These are phyloP conservation scores for Eupelmus urozonus DNA, from an alignment of 2,888 invertebrate species.

Conservation along the genomic window DNA sequence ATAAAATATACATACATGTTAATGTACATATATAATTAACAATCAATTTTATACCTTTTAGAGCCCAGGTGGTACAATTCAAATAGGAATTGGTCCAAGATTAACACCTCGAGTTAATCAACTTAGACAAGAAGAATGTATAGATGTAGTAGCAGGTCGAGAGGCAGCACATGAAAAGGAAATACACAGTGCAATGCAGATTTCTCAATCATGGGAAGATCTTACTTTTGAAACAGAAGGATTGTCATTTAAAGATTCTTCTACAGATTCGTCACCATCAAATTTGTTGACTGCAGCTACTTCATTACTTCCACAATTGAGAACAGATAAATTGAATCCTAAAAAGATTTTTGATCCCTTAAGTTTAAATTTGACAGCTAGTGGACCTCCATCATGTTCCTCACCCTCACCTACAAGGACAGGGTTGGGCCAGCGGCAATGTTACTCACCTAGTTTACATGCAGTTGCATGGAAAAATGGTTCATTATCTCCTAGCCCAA, in stretches of 20 bases:
- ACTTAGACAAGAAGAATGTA: constrained; percentile 91
- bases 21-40: neutral
- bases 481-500: constrained; percentile 89
- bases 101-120: constrained; percentile 92
- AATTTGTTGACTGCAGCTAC: constrained; percentile 33
- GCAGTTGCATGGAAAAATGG: constrained; percentile 78
- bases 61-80: constrained; percentile 76
- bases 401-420: constrained; percentile 82
- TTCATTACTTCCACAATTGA: constrained; percentile 65
- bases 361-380: constrained; percentile 75
- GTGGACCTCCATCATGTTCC: constrained; percentile 79
- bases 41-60: constrained; percentile 67
- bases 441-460: constrained; percentile 80
- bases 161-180: constrained; percentile 96
- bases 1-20: neutral
- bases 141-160: constrained; percentile 88
- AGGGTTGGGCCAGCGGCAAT: constrained; percentile 78
- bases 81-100: constrained; percentile 77
- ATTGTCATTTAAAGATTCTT: constrained; percentile 75
- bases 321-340: constrained; percentile 68
- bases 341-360: constrained; percentile 76
- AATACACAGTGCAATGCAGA: constrained; percentile 93
- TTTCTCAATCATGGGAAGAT: constrained; percentile 97
- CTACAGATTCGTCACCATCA: constrained; percentile 69
- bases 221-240: constrained; percentile 85